These are phyloP conservation scores for Marmota flaviventris DNA, from an alignment of 2,113 vertebrate genomes.

Conservation along the genomic window DNA sequence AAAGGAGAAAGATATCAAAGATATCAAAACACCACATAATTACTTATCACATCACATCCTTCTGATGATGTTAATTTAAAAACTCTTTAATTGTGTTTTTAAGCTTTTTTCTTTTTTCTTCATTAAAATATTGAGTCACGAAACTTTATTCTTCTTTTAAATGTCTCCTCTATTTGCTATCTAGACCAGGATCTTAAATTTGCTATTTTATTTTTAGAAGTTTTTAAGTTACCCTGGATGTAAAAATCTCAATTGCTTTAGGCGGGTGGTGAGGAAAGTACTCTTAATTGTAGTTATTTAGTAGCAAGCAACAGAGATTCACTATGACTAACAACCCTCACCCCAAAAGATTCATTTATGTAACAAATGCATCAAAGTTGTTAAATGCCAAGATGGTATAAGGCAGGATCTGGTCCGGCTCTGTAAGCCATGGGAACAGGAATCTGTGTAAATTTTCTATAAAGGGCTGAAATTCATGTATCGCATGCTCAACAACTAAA, in stretches of 20 bases:
- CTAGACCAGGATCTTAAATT: neutral
- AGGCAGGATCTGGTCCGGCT: neutral
- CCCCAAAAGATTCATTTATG: neutral
- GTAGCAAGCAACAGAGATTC: neutral
- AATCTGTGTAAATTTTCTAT: neutral
- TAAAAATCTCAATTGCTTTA: neutral
- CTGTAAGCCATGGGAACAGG: neutral
- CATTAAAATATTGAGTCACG: neutral
- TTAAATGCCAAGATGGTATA: neutral
- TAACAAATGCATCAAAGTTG: neutral
- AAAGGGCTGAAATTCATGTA: neutral
- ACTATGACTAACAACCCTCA: neutral
- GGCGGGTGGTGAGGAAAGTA: neutral
- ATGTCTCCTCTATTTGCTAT: neutral
- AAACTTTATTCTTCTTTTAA: neutral
- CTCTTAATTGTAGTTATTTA: neutral
- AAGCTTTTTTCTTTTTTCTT: neutral
- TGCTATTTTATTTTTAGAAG: neutral
- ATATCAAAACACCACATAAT: neutral
- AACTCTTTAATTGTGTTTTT: neutral
- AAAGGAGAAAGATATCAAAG: neutral
- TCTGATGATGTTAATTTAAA: neutral
- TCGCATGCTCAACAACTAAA: neutral
- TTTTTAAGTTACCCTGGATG: neutral
- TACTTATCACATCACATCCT: neutral